These are phyloP conservation scores for Mugil cephalus DNA, from an alignment of 2,113 vertebrate genomes.

Conservation along the genomic window DNA sequence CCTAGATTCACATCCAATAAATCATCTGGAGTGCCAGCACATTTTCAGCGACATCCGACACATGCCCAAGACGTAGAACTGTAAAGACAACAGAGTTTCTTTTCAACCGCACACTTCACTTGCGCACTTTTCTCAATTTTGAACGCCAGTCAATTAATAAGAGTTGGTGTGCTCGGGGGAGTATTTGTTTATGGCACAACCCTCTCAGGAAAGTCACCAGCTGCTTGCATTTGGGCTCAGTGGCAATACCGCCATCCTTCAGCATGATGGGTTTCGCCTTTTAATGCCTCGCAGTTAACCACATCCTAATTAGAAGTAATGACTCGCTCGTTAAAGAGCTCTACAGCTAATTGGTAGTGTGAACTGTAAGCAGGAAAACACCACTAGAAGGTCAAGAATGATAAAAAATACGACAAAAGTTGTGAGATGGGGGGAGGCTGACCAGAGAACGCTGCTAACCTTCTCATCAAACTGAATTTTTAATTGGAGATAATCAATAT, in stretches of 20 bases:
- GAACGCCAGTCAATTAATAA: slow-evolving; percentile 11
- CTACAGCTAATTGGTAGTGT: slow-evolving; percentile 86
- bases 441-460: slow-evolving; percentile 68
- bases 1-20: too few species aligned
- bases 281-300: slow-evolving; percentile 91
- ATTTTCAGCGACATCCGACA: neutral
- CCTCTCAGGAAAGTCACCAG: slow-evolving; percentile 76
- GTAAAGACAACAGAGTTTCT: neutral
- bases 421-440: slow-evolving; percentile 79
- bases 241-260: slow-evolving; percentile 68
- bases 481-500: slow-evolving; percentile 98
- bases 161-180: slow-evolving; percentile 53
- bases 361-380: slow-evolving; percentile 67
- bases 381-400: slow-evolving; percentile 68
- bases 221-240: slow-evolving; percentile 75
- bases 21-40: too few species aligned
- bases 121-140: neutral
- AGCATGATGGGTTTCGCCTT: slow-evolving; percentile 80
- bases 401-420: slow-evolving; percentile 65
- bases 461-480: slow-evolving; percentile 92
- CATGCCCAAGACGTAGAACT: too few species aligned
- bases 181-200: slow-evolving; percentile 72
- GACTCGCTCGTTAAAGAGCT: slow-evolving; percentile 87
- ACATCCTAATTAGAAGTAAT: slow-evolving; percentile 95
- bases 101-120: neutral